Conservation (phyloP, 1,140 invertebrate species). For the Caenorhabditis briggsae region DNA sequence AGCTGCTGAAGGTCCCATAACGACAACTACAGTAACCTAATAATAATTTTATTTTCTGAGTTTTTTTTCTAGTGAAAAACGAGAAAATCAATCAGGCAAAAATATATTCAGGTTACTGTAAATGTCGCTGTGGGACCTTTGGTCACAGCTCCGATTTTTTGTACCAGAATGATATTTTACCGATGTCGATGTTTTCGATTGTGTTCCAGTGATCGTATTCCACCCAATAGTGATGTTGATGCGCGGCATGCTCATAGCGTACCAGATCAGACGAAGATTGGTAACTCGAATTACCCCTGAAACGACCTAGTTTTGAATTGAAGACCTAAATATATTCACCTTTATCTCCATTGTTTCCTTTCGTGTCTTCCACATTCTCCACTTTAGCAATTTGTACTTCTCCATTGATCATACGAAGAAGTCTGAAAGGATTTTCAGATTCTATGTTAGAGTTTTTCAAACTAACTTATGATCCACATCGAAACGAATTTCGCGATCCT, state of each 20-base stretch:
- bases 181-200: conserved; percentile 46
- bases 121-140: no score
- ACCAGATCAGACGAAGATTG: conserved; percentile 62
- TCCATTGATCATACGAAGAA: conserved; percentile 57
- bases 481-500: conserved; percentile 63
- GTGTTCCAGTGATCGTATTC: conserved; percentile 47
- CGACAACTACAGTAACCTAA: no score
- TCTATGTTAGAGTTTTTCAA: conserved; percentile 1
- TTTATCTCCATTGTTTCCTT: conserved; percentile 64
- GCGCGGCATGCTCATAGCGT: conserved; percentile 57
- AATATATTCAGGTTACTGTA: no score
- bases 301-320: background rate
- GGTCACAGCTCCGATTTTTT: no score
- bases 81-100: no score
- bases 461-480: conserved; percentile 64
- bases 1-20: no score
- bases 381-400: conserved; percentile 56
- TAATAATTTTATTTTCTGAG: no score
- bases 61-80: background rate
- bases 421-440: conserved; percentile 24
- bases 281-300: conserved; percentile 20
- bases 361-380: conserved; percentile 63
- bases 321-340: conserved; percentile 20
- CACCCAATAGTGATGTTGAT: conserved; percentile 63
- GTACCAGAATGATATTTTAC: background rate